phyloP scores from a whole-genome alignment of 2,113 vertebrate genomes.

The Thunnus maccoyii region DNA sequence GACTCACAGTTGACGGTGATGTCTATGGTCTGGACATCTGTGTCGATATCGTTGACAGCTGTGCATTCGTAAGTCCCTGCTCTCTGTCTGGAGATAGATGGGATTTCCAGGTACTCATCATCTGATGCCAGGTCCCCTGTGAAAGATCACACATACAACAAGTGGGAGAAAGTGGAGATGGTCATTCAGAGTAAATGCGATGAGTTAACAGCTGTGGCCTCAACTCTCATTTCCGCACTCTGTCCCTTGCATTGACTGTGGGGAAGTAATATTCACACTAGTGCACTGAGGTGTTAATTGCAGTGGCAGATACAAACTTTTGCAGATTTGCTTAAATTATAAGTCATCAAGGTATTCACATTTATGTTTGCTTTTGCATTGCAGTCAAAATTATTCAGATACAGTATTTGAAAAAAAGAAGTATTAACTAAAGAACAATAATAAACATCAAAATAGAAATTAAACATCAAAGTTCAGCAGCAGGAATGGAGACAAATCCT shows the following conservation, averaged over 20 bases:
- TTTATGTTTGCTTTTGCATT: not conserved
- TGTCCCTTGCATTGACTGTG: not conserved
- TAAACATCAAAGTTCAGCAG: not conserved
- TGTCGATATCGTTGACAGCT: conserved; percentile 93
- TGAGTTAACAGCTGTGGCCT: conserved; percentile 52
- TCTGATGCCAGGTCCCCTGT: conserved; percentile 92
- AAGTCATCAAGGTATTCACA: not conserved
- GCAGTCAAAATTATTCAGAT: not conserved
- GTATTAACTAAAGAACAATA: not conserved
- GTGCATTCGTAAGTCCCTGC: conserved; percentile 96
- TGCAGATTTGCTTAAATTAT: not conserved
- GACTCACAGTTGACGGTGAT: conserved; percentile 98
- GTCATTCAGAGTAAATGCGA: conserved; percentile 39
- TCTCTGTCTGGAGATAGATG: conserved; percentile 90
- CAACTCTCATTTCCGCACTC: conserved; percentile 1
- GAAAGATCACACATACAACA: conserved; percentile 44
- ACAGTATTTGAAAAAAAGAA: not conserved
- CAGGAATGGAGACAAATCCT: not conserved
- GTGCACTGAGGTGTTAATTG: not conserved
- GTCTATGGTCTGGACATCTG: conserved; percentile 91
- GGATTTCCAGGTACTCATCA: conserved; percentile 95
- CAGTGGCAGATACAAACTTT: not conserved
- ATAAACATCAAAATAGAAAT: not conserved
- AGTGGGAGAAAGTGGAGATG: conserved; percentile 18
- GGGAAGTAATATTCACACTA: not conserved